Evolutionary conservation across 1,140 invertebrate genomes (phyloP), one percentile per base, ranked within the genome.

Genomic region (Himalopsyche phryganea): DNA sequence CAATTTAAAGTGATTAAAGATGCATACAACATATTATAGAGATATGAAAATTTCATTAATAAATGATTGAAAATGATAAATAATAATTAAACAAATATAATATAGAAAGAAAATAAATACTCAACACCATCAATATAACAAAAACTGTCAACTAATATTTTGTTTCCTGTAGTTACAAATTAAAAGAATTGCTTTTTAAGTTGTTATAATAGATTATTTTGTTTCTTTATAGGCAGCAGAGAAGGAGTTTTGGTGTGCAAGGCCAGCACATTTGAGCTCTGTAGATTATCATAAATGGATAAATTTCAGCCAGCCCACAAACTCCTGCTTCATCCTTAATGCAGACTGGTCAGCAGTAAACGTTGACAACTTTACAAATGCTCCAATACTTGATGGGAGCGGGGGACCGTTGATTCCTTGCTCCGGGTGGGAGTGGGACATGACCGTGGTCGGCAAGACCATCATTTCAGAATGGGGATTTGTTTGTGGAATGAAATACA

Each of bases 401-500:
- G 9, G 23, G 9, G 9, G 9, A 5, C 49, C 42, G 0, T 13
- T 63, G n/a, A 63, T 62, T 20, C 67, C 62, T 58, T 91, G 89
- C 66, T 75, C 71, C 1, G 67, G 76, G 9, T 91, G 88, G 82
- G 80, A 83, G 56, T 91, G 85, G 59, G 85, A 85, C 53, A 79
- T 74, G 13, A 71, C 79, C 18, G 81, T 83, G 68, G 70, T 80
- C 63, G 83, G 81, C 5, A 73, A 77, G 50, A 85, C 83, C 2
- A 81, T 85, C 53, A 83, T 82, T 46, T 83, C 83, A 0, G 80
- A 87, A 74, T 87, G 85, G 81, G 70, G 80, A 53, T 68, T 87
- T 54, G 81, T 87, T 1, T 87, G 85, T 68, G 83, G 86, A 55
- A 79, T 79, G 63, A 78, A 80, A 55, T 73, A 79, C 47, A 68